These are phyloP conservation scores for Archocentrus centrarchus DNA, from an alignment of 2,113 vertebrate species.

Conservation along the genomic window DNA sequence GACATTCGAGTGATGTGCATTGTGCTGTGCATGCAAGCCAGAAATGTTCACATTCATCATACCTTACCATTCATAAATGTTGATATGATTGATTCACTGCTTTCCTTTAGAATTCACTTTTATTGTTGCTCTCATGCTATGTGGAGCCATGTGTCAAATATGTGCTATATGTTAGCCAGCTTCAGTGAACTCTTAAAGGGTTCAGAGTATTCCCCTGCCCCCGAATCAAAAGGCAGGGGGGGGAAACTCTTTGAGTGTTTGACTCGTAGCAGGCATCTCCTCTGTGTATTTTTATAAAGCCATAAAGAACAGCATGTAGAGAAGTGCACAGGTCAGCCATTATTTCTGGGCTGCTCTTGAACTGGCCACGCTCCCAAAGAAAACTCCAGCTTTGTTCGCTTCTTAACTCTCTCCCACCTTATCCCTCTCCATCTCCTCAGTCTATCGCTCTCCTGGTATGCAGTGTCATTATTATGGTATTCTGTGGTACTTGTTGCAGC, in stretches of 20 bases:
- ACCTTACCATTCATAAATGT: conserved; percentile 12
- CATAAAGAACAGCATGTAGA: conserved; percentile 64
- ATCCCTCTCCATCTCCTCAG: conserved; percentile 46
- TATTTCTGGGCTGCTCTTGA: conserved; percentile 55
- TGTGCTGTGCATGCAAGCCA: neutral
- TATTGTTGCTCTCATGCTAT: conserved; percentile 22
- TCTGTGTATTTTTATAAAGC: conserved; percentile 75
- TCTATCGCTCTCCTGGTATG: conserved; percentile 54
- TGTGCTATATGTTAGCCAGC: conserved; percentile 29
- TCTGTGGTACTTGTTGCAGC: conserved; percentile 24
- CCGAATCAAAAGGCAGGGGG: conserved; percentile 62
- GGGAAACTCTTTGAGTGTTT: conserved; percentile 56
- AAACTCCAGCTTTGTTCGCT: conserved; percentile 54
- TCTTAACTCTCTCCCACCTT: conserved; percentile 38
- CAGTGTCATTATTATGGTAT: conserved; percentile 67
- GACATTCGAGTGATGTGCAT: neutral
- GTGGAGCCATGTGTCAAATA: conserved; percentile 44
- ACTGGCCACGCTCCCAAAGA: conserved; percentile 51
- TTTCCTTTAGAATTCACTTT: conserved; percentile 23
- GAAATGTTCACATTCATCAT: conserved; percentile 1
- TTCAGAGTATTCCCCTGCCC: conserved; percentile 36
- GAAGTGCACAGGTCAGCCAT: conserved; percentile 67
- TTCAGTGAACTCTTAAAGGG: conserved; percentile 50
- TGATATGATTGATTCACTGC: conserved; percentile 24
- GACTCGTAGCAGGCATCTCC: conserved; percentile 60